Evolutionary conservation across 2,888 invertebrate species (phyloP).

Genomic region (Ophion slaviceki): DNA sequence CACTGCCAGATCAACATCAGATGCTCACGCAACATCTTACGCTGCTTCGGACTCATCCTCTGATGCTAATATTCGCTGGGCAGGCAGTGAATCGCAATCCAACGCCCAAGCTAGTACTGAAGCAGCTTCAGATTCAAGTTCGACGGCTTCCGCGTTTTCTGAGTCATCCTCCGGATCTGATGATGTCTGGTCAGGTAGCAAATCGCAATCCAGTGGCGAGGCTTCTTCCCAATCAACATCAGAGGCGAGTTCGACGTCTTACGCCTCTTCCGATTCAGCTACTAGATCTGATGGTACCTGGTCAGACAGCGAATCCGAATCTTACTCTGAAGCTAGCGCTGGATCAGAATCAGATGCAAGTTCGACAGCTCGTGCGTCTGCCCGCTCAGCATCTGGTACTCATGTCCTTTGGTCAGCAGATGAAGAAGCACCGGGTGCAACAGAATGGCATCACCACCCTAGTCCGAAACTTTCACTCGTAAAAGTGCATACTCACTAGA

Average conservation of each 20-base stretch:
- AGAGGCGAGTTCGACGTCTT: not conserved
- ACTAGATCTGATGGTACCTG: not conserved
- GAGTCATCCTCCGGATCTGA: not conserved
- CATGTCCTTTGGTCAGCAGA: not conserved
- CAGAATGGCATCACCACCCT: not conserved
- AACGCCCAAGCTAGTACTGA: not conserved
- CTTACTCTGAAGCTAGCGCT: not conserved
- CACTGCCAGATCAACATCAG: too few species aligned
- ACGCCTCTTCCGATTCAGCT: not conserved
- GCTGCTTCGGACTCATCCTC: too few species aligned
- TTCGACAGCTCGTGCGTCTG: not conserved
- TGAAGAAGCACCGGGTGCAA: not conserved
- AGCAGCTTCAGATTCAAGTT: not conserved
- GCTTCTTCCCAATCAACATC: not conserved
- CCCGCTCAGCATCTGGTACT: not conserved
- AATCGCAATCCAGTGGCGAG: not conserved
- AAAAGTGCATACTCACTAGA: conserved; percentile 1
- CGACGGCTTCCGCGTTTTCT: not conserved
- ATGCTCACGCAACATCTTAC: too few species aligned
- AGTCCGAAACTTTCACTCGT: not conserved
- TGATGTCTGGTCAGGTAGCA: not conserved
- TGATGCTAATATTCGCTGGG: too few species aligned
- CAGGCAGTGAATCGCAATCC: not conserved
- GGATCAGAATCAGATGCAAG: not conserved
- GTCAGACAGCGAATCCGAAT: not conserved